Conservation (phyloP, 64 coral and sea anemone genomes). For the Montipora sp. region DNA sequence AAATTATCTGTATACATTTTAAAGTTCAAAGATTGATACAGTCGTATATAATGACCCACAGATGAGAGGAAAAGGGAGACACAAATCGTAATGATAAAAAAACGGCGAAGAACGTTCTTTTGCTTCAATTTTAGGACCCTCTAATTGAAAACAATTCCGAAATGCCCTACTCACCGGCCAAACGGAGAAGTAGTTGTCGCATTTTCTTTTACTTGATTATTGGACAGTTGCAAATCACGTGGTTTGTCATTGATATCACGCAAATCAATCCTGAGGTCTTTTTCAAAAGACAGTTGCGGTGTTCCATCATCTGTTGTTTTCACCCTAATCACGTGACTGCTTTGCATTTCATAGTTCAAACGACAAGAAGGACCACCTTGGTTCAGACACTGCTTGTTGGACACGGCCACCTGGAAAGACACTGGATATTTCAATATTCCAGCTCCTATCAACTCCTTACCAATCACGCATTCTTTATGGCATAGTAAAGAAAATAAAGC, state of each 20-base stretch:
- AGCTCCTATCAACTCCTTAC: not conserved
- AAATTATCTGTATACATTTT: too few species aligned
- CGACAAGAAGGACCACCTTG: slow-evolving; percentile 61
- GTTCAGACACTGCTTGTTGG: slow-evolving; percentile 62
- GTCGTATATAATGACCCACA: too few species aligned
- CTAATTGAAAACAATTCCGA: not conserved
- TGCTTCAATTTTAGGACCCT: not conserved
- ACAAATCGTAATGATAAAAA: too few species aligned
- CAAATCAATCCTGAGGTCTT: slow-evolving; percentile 52
- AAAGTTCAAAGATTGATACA: too few species aligned
- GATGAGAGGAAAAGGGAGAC: not conserved
- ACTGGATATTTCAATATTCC: not conserved
- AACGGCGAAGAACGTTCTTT: too few species aligned
- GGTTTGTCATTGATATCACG: slow-evolving; percentile 78
- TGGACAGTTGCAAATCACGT: slow-evolving; percentile 73
- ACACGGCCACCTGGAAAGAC: slow-evolving; percentile 48
- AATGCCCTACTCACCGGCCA: slow-evolving; percentile 39
- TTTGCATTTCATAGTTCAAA: slow-evolving; percentile 72
- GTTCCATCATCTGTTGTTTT: slow-evolving; percentile 66
- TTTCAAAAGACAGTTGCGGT: slow-evolving; percentile 32
- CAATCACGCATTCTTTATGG: too few species aligned
- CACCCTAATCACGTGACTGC: slow-evolving; percentile 51
- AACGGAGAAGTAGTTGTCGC: slow-evolving; percentile 60
- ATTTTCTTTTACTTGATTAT: slow-evolving; percentile 70
- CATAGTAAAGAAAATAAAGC: too few species aligned